Evolutionary conservation across 2,113 vertebrate genomes (phyloP).

Genomic region (mouse (Mus musculus)): GRCm39 chr8:38218001-38218500

Average conservation of each 20-base stretch:
- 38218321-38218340: background rate
- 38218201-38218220: background rate
- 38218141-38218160: background rate
- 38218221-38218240: background rate
- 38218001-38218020: background rate
- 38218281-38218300: background rate
- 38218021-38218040: background rate
- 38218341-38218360: background rate
- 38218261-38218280: background rate
- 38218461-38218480: background rate
- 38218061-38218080: background rate
- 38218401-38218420: background rate
- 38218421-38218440: background rate
- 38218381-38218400: background rate
- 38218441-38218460: background rate
- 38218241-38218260: background rate
- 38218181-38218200: background rate
- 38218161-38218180: background rate
- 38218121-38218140: too few species aligned
- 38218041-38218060: background rate
- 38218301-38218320: background rate
- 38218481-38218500: background rate
- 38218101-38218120: background rate
- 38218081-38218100: background rate
- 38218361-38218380: background rate